Base-by-base conservation (phyloP, 2,113 vertebrate species). In the Sterna hirundo region DNA sequence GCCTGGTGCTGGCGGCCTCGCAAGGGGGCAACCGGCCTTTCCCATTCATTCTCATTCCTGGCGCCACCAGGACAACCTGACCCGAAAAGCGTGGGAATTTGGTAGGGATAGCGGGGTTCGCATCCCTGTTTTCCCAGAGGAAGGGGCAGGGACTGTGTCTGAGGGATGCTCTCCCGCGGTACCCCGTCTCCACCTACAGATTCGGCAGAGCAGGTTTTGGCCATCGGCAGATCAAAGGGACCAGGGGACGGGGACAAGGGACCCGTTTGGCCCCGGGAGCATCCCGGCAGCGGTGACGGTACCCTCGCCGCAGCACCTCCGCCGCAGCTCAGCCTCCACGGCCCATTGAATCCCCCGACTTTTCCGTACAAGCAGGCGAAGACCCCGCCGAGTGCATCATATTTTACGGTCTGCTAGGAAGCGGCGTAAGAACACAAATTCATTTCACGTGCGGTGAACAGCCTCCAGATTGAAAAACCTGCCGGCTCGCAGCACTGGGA, bases 261-360 rank as follows among this genome's bases (percentile, higher is more conserved):
- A 19, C 32, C 6, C 2, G 0, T 1, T 1, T 3, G n/a, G 4
- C 25, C 51, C 2, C 11, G 3, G 7, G 7, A 78, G 61, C 38
- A 36, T 7, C 57, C 6, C 8, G 3, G 54, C 34, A 23, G 49
- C 1, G 10, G 3, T 5, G 54, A 6, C 5, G 1, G 10, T 4
- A 8, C 30, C 76, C 14, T 23, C 0, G 6, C 15, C 3, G 29
- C 40, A 13, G 22, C 68, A 18, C 52, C 49, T 18, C 38, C 15
- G 1, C 5, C 26, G 4, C 26, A 0, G 62, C 87, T 68, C 64
- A 6, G 9, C 22, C 70, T 47, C 85, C 68, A 38, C 11, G 4
- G 46, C 58, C 85, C 66, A 3, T 70, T 65, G 21, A 14, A 69
- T 10, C 82, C 25, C 27, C 4, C 5, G 4, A 0, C 30, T 23